Base-by-base conservation (phyloP, 2,888 invertebrate species). In the Scaptomyza reducta region DNA sequence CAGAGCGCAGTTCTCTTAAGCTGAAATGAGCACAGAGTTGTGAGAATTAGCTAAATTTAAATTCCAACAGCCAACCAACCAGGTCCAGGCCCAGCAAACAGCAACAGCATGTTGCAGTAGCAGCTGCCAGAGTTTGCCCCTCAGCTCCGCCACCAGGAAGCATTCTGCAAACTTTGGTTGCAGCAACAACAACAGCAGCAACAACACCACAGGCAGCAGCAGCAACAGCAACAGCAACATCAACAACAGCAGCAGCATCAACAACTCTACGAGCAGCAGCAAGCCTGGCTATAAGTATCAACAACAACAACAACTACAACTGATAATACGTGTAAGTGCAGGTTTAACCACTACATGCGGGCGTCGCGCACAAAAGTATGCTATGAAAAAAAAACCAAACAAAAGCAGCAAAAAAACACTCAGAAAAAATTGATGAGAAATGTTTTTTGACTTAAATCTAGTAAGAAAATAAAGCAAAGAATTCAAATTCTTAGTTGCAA, bases 1-100 rank as follows among this genome's bases (percentile, higher is more conserved):
- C 89, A 92, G 92, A 90, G 90, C 90, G 85, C 92, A 92, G 90
- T 92, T 90, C 90, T n/a, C n/a, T n/a, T 91, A 83, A 93, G 94
- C 66, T n/a, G 95, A 95, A 92, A 95, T 95, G 95, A 95, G 95
- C 91, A 95, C 95, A 73, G 95, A 95, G 91, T 93, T 95, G 89
- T 94, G 90, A 90, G 90, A 90, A 85, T 90, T 90, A 89, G 89
- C 88, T 81, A 89, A 89, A 89, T 89, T 90, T 85, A 90, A 90
- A 90, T 78, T 87, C 77, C 83, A 82, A 82, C 81, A 86, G 88
- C 84, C 82, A 82, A 77, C 64, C 70, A 64, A 78, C 51, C 60
- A 58, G 45, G 84, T 54, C 71, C 77, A 64, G 47, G 70, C 58
- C 56, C 70, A 61, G 27, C 60, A 78, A n/a, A 63, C 72, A 74